phyloP scores from a whole-genome alignment of 2,113 vertebrate species.

The Aptenodytes forsteri region DNA sequence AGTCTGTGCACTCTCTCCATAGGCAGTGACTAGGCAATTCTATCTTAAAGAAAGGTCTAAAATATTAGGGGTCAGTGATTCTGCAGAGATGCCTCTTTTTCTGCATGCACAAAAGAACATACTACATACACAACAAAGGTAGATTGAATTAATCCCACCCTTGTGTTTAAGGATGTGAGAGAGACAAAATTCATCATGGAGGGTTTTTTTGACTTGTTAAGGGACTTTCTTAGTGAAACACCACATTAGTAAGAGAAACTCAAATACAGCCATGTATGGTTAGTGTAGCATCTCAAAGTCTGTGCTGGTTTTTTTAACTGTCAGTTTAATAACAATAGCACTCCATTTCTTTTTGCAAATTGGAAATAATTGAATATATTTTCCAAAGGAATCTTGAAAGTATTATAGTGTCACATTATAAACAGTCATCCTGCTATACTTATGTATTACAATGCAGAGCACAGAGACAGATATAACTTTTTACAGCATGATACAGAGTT shows the following conservation, averaged over 20 bases:
- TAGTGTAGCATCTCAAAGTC: not conserved
- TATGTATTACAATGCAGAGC: constrained; percentile 13
- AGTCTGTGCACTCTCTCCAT: not conserved
- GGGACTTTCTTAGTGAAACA: not conserved
- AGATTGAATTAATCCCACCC: not conserved
- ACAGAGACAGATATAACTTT: constrained; percentile 7
- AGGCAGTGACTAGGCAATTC: not conserved
- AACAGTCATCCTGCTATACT: not conserved
- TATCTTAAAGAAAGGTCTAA: not conserved
- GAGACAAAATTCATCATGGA: not conserved
- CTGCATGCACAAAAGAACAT: not conserved
- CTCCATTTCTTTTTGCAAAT: not conserved
- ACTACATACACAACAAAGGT: not conserved
- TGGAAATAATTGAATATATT: not conserved
- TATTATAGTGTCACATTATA: not conserved
- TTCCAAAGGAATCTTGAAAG: not conserved
- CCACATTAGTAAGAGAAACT: not conserved
- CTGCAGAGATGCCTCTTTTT: not conserved
- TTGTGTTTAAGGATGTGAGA: not conserved
- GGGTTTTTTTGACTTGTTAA: rapidly evolving
- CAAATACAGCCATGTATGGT: not conserved
- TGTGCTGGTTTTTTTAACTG: not conserved
- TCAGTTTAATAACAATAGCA: not conserved
- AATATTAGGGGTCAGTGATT: not conserved
- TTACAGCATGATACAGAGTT: constrained; percentile 6